Percentiles rank a stretch among this genome's conserved stretches.
Evolutionary conservation across 2,113 vertebrate species (phyloP).

Genomic region (Saimiri boliviensis): DNA sequence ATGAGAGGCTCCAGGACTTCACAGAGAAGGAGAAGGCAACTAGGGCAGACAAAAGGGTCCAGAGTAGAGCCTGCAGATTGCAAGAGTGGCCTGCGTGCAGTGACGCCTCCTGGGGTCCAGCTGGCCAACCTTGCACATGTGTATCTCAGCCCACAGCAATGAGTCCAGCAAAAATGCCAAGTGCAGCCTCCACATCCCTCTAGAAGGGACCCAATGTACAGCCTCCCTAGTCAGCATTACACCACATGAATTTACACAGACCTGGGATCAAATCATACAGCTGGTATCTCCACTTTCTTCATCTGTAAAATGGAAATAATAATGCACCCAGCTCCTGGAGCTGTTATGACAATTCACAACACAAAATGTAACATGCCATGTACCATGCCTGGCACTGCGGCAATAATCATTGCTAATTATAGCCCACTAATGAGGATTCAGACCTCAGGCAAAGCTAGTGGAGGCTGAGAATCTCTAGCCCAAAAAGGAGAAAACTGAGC

Average conservation of each 20-base stretch:
- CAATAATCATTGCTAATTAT: neutral
- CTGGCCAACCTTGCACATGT: too few relatives aligned
- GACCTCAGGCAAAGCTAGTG: neutral
- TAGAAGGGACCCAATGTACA: neutral
- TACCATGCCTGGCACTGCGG: neutral
- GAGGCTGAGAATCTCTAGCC: neutral
- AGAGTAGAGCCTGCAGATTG: neutral
- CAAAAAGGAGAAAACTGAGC: neutral
- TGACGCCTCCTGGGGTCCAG: neutral
- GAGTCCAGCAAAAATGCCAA: neutral
- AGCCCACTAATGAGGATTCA: neutral
- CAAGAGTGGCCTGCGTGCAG: neutral
- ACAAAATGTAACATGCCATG: neutral
- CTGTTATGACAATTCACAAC: neutral
- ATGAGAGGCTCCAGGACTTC: slow-evolving; percentile 66
- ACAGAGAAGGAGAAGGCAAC: slow-evolving; percentile 39
- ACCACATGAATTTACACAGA: neutral
- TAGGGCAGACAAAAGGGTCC: neutral
- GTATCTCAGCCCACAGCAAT: neutral
- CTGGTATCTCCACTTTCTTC: neutral
- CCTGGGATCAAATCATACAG: neutral
- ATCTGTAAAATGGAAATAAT: neutral
- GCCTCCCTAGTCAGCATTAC: neutral
- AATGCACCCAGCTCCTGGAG: neutral
- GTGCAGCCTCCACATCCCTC: too few relatives aligned